Evolutionary conservation across 2,797 vertebrate genomes (phyloP), one percentile per base, ranked within the genome.

Genomic region (Adelosebastes latens): DNA sequence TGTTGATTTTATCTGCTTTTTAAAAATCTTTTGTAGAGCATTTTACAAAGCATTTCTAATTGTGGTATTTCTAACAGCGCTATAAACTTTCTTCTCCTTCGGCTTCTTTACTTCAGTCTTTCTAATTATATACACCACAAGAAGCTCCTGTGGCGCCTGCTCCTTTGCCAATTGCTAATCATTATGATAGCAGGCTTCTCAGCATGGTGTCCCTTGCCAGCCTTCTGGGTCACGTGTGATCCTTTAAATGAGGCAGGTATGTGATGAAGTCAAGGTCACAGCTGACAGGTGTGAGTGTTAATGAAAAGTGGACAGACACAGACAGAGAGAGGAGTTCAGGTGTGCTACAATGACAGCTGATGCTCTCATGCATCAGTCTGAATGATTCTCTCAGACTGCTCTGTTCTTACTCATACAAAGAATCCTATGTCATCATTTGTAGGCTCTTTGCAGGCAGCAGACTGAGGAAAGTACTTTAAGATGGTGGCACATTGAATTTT

Each of bases 261-360:
- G 36, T 22, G 75, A 32, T 27, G 69, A 62, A 77, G 72, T 70
- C 53, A 67, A 79, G 77, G 79, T 88, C 73, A 77, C 58, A 55
- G 75, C 77, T 73, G 78, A 72, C 61, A 76, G 76, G 75, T 83
- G 86, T 72, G 59, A 74, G 58, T 62, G 73, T 81, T 75, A 75
- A 85, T 84, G 68, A 80, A 84, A 81, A 75, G 73, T 27, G 65
- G 68, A 63, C 13, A 16, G 22, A 10, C 59, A 29, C 34, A 63
- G 39, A 53, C 22, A 24, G 42, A 80, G 60, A 61, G 52, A 64
- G 39, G 49, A 60, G 68, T 22, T 78, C 56, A 75, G 46, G 67
- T 61, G 68, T 76, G 71, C 4, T 27, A 24, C 22, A 29, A 0
- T 31, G 59, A 56, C 60, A 52, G 56, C 76, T 81, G 72, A 63